Base-by-base conservation (phyloP, 2,888 invertebrate genomes). In the Nudaria mundana region DNA sequence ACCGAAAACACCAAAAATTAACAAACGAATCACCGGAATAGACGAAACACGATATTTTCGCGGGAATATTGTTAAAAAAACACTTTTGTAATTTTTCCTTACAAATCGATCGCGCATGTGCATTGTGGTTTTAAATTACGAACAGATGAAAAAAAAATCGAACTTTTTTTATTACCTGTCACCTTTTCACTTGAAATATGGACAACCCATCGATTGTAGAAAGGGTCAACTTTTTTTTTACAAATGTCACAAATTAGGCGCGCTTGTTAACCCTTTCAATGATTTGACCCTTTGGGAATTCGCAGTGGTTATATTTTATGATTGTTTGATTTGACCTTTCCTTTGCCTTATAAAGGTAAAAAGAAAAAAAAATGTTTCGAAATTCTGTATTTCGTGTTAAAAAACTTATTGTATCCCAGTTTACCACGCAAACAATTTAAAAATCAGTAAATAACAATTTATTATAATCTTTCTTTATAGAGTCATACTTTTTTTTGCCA, bases 21-120 rank as follows among this genome's bases (percentile, higher is more conserved):
- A 52, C 58, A 54, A 37, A 51, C 33, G 24, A 13, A 41, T 34
- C 39, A 43, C 40, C 35, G 26, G 45, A 70, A 67, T 67, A 54
- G 56, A 58, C 63, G 86, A 77, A 85, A 86, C 63, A 48, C 71
- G 86, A 86, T 86, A 86, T 85, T 85, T 86, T 80, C 75, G 83
- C 78, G 72, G 74, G 77, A 81, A 81, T 81, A 81, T 79, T 81
- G 76, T 81, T 45, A 82, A 79, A 67, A 7, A 65, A 8, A 1
- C 0, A 2, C 13, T 40, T n/a, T 48, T 54, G 64, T 53, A 76
- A 75, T 74, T 84, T 79, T 82, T 79, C n/a, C 78, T 84, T 78
- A 75, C 71, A 75, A 77, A 78, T 66, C 71, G 63, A 61, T 61
- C 60, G 64, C 63, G 77, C 82, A 81, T 83, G 78, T 80, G 77